A percentile compares a stretch with the other conserved stretches of the same genome.
Conservation (phyloP, 2,888 invertebrate genomes). For the Odontomyia ornata region DNA sequence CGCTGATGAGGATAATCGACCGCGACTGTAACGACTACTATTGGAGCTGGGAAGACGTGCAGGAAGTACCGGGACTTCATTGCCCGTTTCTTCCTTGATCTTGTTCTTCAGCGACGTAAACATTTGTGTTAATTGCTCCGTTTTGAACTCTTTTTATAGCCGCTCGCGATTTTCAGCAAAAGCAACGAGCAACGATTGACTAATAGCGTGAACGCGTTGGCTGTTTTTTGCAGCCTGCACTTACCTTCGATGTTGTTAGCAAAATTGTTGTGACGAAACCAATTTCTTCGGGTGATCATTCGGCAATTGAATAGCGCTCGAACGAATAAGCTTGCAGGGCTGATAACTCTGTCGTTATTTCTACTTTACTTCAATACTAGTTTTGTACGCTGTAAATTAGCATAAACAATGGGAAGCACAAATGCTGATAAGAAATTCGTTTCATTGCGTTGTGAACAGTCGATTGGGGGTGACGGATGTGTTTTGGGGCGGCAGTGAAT, state of each 20-base stretch:
- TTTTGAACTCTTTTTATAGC: background rate
- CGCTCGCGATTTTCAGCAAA: background rate
- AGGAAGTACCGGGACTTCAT: slow-evolving; percentile 69
- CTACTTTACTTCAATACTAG: slow-evolving; percentile 6
- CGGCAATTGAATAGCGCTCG: slow-evolving; percentile 30
- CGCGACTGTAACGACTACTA: slow-evolving; percentile 52
- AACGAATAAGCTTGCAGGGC: background rate
- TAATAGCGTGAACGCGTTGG: background rate
- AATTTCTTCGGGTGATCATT: slow-evolving; percentile 40
- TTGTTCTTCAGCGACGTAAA: slow-evolving; percentile 89
- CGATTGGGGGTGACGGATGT: too few relatives aligned
- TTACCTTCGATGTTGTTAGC: slow-evolving; percentile 1
- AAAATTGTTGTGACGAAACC: slow-evolving; percentile 39
- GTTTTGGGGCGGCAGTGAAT: too few relatives aligned
- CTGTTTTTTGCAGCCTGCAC: background rate
- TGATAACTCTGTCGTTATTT: slow-evolving; percentile 21
- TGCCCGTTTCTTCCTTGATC: slow-evolving; percentile 88
- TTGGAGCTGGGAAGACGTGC: slow-evolving; percentile 9
- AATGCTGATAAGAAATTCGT: slow-evolving; percentile 39
- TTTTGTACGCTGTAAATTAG: slow-evolving; percentile 30
- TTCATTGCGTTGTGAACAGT: background rate
- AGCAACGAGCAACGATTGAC: background rate
- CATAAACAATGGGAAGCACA: slow-evolving; percentile 42
- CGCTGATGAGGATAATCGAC: slow-evolving; percentile 58
- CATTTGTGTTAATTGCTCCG: slow-evolving; percentile 66